A percentile compares a stretch with the other conserved stretches of the same genome.
These are phyloP conservation scores for Mythimna vitellina DNA, from an alignment of 2,888 invertebrate species.

Conservation along the genomic window DNA sequence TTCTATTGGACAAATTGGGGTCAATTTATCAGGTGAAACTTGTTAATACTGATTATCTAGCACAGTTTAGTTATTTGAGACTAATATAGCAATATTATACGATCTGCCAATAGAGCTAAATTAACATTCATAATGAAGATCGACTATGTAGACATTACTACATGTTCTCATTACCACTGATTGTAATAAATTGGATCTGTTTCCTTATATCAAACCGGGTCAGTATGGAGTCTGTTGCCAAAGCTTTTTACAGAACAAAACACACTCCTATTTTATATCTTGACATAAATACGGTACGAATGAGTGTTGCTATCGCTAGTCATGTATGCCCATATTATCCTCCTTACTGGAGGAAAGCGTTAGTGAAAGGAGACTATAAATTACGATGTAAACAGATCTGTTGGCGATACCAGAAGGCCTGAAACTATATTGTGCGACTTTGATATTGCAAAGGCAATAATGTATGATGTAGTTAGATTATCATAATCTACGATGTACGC, in stretches of 20 bases:
- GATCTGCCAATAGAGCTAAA: constrained; percentile 43
- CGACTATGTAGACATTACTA: constrained; percentile 11
- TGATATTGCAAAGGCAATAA: constrained; percentile 48
- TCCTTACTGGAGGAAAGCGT: constrained; percentile 45
- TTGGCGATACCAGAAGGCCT: constrained; percentile 35
- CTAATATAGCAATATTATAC: constrained; percentile 18
- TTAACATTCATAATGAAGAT: constrained; percentile 53
- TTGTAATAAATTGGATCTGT: constrained; percentile 44
- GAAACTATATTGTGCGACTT: constrained; percentile 50
- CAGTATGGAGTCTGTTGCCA: constrained; percentile 4
- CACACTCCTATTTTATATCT: constrained; percentile 30
- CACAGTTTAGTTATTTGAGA: constrained; percentile 24
- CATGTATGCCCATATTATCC: constrained; percentile 52
- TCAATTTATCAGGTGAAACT: constrained; percentile 38
- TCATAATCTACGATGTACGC: constrained; percentile 33
- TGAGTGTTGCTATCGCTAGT: constrained; percentile 49
- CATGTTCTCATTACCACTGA: constrained; percentile 31
- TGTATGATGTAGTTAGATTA: constrained; percentile 51
- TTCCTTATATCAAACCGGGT: constrained; percentile 9
- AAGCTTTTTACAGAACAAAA: constrained; percentile 35
- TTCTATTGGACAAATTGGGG: constrained; percentile 44
- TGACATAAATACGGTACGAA: constrained; percentile 41
- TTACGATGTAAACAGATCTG: constrained; percentile 50
- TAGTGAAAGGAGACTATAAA: constrained; percentile 55
- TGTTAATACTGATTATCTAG: constrained; percentile 34